phyloP scores from a whole-genome alignment of 2,797 vertebrate genomes.

The Tragopan temminckii region DNA sequence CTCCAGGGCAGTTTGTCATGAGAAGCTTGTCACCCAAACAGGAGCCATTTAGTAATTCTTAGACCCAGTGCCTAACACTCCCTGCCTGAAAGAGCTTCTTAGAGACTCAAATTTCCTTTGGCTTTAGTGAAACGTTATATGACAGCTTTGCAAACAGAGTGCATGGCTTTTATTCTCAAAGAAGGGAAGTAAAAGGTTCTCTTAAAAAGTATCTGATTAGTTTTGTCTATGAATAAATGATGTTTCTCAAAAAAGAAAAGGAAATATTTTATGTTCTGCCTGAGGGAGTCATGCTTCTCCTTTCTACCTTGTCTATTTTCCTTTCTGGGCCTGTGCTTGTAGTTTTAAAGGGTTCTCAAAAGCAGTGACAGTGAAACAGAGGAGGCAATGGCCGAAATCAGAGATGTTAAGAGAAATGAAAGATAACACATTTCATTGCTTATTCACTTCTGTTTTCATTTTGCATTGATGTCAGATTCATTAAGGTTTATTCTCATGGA shows the following conservation, averaged over 20 bases:
- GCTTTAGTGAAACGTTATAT: neutral
- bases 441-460: neutral
- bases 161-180: neutral
- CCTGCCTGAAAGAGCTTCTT: neutral
- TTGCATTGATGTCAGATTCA: neutral
- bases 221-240: constrained; percentile 37
- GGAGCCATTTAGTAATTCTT: neutral
- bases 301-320: neutral
- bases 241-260: neutral
- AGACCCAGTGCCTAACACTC: neutral
- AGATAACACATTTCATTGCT: neutral
- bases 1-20: neutral
- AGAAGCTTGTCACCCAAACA: neutral
- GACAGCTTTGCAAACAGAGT: constrained; percentile 14
- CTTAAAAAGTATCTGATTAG: constrained; percentile 14
- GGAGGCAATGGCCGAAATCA: neutral
- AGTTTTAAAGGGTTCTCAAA: neutral
- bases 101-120: neutral
- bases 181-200: neutral
- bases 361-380: neutral
- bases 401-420: neutral
- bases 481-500: neutral
- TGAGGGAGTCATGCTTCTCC: neutral
- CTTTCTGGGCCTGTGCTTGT: neutral
- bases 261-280: constrained; percentile 20